These are phyloP conservation scores for Hozukius guyotensis DNA, from an alignment of 2,797 vertebrate species.

Conservation along the genomic window DNA sequence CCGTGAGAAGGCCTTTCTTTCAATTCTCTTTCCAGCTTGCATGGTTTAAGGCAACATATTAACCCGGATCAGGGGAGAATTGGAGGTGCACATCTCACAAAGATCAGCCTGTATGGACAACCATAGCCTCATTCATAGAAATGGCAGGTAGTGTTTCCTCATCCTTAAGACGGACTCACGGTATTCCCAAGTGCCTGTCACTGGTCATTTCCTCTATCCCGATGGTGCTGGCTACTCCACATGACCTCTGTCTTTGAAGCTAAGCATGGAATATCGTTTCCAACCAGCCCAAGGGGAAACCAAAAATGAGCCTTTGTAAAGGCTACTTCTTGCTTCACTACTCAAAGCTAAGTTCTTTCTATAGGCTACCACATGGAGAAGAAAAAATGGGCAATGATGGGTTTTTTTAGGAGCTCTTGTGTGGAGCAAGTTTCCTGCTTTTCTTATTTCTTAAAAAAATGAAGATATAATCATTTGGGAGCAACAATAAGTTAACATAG, in stretches of 20 bases:
- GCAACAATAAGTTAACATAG: not conserved
- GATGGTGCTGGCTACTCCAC: slow-evolving; percentile 5
- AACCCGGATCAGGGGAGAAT: slow-evolving; percentile 10
- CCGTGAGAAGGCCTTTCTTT: not conserved
- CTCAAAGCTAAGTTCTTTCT: not conserved
- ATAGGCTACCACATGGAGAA: not conserved
- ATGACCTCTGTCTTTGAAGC: slow-evolving; percentile 27
- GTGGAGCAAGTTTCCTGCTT: not conserved
- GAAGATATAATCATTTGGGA: not conserved
- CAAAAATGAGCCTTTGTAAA: slow-evolving; percentile 16
- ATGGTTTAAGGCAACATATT: not conserved
- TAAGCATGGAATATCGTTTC: not conserved
- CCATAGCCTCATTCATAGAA: slow-evolving; percentile 41
- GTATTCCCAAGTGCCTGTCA: slow-evolving; percentile 39
- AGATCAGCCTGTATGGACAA: slow-evolving; percentile 22
- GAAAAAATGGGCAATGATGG: not conserved
- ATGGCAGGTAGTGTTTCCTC: slow-evolving; percentile 49
- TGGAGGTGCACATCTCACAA: slow-evolving; percentile 10
- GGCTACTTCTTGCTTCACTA: not conserved
- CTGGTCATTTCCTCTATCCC: slow-evolving; percentile 50
- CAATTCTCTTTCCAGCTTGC: not conserved
- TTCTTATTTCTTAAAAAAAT: not conserved
- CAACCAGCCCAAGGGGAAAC: not conserved
- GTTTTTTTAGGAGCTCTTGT: not conserved
- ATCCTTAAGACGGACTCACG: slow-evolving; percentile 1